Base-by-base conservation (phyloP, 2,113 vertebrate genomes). In the Caracal caracal region DNA sequence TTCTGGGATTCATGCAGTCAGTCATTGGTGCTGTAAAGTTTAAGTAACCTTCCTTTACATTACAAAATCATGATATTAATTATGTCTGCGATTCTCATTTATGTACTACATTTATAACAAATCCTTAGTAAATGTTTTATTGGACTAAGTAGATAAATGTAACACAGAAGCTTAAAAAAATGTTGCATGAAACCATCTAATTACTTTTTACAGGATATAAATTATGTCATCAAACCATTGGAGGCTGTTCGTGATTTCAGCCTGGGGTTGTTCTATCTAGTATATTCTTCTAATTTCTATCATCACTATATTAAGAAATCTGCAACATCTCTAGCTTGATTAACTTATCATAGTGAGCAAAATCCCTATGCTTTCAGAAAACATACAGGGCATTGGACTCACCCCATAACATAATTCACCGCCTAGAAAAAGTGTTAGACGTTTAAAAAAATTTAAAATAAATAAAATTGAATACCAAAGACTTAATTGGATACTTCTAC, bases 81-180 rank as follows among this genome's bases (percentile, higher is more conserved):
- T 87, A 26, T 47, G 10, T 59, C 9, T 22, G 37, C 20, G 30
- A 92, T 81, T 95, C 37, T 81, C 11, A 89, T 61, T 85, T 94
- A 83, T 40, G 33, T 24, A 70, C 6, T 80, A 24, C 30, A 88
- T 94, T 76, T 85, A 53, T 71, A 81, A 63, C 24, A 85, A 87
- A 9, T 68, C 65, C 66, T 22, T 80, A 43, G 37, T 47, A 80
- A 61, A 43, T 59, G 17, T 37, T 93, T 90, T 59, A 82, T n/a
- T 93, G 76, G n/a, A 84, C 49, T 80, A 76, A 89, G 61, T n/a
- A 61, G 53, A 83, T 8, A 61, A 78, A 66, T 35, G 7, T 82
- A 86, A 75, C 80, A 79, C 28, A 89, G 61, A 96, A 82, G 1
- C 16, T 76, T 83, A 35, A 68, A 80, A 95, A 86, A 70, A 86